These are phyloP conservation scores for Drosophila truncata DNA, from an alignment of 1,140 invertebrate species.

Conservation along the genomic window DNA sequence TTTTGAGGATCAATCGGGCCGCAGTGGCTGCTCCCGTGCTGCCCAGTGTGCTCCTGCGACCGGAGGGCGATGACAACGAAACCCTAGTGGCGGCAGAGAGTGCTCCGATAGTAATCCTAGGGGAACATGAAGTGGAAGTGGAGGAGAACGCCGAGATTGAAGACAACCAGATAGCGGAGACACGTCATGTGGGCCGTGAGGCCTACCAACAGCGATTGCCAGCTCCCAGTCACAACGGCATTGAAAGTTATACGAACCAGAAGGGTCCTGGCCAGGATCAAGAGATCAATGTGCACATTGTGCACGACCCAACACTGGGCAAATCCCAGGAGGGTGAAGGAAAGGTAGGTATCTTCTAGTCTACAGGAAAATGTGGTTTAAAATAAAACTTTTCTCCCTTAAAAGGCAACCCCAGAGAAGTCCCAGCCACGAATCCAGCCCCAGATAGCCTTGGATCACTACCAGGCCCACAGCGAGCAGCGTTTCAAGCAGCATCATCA, in stretches of 20 bases:
- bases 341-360: neutral
- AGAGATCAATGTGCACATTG: slow-evolving; percentile 73
- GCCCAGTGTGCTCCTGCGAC: slow-evolving; percentile 71
- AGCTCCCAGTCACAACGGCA: slow-evolving; percentile 17
- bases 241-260: slow-evolving; percentile 61
- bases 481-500: slow-evolving; percentile 42
- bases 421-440: slow-evolving; percentile 1
- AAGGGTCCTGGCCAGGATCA: slow-evolving; percentile 64
- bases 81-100: slow-evolving; percentile 67
- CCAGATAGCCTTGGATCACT: slow-evolving; percentile 38
- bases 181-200: slow-evolving; percentile 55
- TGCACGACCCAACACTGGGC: slow-evolving; percentile 46
- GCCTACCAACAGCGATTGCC: slow-evolving; percentile 55
- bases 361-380: no score
- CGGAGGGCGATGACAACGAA: slow-evolving; percentile 56
- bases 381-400: neutral
- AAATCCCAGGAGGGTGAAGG: slow-evolving; percentile 23
- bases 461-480: slow-evolving; percentile 60
- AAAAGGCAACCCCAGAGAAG: neutral
- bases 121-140: slow-evolving; percentile 65
- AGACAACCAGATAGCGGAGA: slow-evolving; percentile 78
- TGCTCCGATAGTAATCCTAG: slow-evolving; percentile 75
- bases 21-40: slow-evolving; percentile 71
- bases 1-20: slow-evolving; percentile 75
- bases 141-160: slow-evolving; percentile 62